A percentile compares a stretch with the other conserved stretches of the same genome.
phyloP scores from a whole-genome alignment of 1,140 invertebrate genomes.

The Forficula auricularia region DNA sequence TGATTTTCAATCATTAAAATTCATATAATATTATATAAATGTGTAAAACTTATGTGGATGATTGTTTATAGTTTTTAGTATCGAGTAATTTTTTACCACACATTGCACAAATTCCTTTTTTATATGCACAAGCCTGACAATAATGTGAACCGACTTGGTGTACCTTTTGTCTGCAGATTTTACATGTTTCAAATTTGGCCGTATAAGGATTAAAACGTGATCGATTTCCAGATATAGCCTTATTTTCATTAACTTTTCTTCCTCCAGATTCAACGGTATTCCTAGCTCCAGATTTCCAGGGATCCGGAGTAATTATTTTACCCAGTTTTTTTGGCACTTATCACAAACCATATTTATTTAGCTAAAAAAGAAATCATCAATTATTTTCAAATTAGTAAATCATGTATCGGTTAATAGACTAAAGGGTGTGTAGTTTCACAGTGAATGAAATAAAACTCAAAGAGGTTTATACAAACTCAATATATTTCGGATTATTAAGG shows the following conservation, averaged over 20 bases:
- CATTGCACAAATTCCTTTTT: conserved; percentile 95
- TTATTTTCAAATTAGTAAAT: no score
- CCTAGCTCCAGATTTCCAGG: conserved; percentile 80
- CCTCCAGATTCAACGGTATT: conserved; percentile 73
- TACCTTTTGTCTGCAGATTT: conserved; percentile 84
- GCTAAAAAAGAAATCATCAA: no score
- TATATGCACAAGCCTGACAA: conserved; percentile 86
- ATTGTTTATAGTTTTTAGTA: conserved; percentile 89
- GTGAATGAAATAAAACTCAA: no score
- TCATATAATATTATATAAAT: no score
- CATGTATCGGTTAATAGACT: no score
- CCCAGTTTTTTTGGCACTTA: conserved; percentile 79
- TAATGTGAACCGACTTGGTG: conserved; percentile 90
- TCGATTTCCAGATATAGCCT: conserved; percentile 70
- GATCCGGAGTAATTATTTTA: conserved; percentile 82
- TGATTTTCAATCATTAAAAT: no score
- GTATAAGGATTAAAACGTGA: conserved; percentile 72
- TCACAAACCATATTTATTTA: conserved; percentile 71
- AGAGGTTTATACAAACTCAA: no score
- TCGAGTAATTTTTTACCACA: conserved; percentile 91
- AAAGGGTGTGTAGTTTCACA: no score
- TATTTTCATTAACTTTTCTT: conserved; percentile 80
- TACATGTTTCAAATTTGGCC: conserved; percentile 68
- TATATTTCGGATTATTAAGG: no score
- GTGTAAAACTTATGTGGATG: conserved; percentile 47